Base-by-base conservation (phyloP, 2,888 invertebrate species). In the Eustalomyia histrio region DNA sequence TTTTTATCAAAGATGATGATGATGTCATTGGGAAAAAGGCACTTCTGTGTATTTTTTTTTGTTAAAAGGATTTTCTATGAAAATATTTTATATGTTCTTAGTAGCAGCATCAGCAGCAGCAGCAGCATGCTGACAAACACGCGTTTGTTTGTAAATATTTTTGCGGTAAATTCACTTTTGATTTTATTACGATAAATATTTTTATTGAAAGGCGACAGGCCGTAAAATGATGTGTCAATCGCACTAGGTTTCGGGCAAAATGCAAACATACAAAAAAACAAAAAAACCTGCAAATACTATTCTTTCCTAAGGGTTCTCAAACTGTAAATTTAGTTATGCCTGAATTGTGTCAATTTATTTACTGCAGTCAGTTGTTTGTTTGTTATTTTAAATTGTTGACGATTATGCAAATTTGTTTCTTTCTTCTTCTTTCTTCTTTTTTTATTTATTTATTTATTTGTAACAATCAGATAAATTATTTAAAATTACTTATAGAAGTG, bases 141-240 rank as follows among this genome's bases (percentile, higher is more conserved):
- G 53, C 50, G 29, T 5, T 33, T 65, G 63, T 67, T 78, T 72
- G 67, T 74, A 39, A 75, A 76, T 52, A 76, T 76, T 80, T 24
- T 74, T 76, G 83, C 68, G 76, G 75, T 58, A 76, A 76, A 78
- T 82, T 80, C 72, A 80, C 72, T 84, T 83, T 76, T 76, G 80
- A 78, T 83, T 78, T 80, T 84, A 84, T 85, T 86, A 86, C 86
- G 87, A 87, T 88, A 88, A 89, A 89, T 89, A 88, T 88, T 88
- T 90, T 69, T 83, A 90, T 90, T 90, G 90, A 90, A 88, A 90
- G 89, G 90, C 90, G 91, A 88, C 90, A 91, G 89, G 87, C 90
- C 91, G 90, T 90, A 88, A 90, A 91, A 91, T 91, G 91, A 91
- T 90, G 90, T 91, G 91, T 91, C 90, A 91, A 90, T 90, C 89